Percentiles rank a stretch among this genome's conserved stretches.
Evolutionary conservation across 2,113 vertebrate genomes (phyloP).

Genomic region (Grammomys surdaster): DNA sequence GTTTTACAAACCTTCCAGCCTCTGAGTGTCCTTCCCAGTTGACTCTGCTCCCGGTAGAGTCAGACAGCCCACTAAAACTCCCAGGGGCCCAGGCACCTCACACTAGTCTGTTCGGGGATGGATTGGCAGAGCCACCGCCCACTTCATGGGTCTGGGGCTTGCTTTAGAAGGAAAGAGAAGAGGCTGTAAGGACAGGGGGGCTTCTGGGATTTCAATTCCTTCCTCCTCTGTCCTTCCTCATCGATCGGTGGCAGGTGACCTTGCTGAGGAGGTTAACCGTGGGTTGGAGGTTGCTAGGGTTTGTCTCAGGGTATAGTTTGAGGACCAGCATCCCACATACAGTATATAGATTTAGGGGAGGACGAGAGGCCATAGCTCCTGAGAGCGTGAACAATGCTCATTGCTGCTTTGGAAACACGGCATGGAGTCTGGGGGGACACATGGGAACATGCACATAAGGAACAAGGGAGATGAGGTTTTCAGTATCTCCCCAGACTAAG

Average conservation of each 20-base stretch:
- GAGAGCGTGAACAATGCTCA: neutral
- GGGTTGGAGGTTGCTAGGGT: neutral
- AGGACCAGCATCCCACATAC: neutral
- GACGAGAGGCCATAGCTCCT: neutral
- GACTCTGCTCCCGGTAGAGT: neutral
- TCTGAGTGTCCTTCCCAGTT: neutral
- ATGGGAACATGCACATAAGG: no score
- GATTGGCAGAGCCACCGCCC: rapidly evolving
- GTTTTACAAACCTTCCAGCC: neutral
- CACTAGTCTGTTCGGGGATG: neutral
- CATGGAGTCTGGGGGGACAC: neutral
- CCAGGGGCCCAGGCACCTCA: neutral
- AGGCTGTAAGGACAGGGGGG: no score
- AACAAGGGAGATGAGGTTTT: neutral
- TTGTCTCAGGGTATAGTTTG: neutral
- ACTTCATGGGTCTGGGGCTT: no score
- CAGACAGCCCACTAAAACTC: neutral
- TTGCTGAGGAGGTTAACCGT: no score
- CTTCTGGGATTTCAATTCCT: no score
- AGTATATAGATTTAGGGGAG: neutral
- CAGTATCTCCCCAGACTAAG: neutral
- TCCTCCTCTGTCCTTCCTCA: no score
- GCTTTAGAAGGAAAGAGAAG: neutral
- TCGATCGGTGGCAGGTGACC: no score
- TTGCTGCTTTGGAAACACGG: neutral